Evolutionary conservation across 2,888 invertebrate species (phyloP).

Genomic region (Pteria penguin): DNA sequence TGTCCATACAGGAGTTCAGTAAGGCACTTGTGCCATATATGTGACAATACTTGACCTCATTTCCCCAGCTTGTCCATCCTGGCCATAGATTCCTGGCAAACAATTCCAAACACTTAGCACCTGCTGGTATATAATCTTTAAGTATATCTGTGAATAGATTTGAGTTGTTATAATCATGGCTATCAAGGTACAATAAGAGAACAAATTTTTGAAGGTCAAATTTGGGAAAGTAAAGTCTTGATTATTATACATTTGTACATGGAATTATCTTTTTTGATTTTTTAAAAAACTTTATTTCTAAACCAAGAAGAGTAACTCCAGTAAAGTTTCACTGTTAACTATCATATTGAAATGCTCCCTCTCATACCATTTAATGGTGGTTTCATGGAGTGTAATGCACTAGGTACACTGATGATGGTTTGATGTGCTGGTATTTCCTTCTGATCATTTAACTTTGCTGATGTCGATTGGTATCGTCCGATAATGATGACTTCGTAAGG

Average conservation of each 20-base stretch:
- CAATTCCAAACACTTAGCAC: constrained; percentile 89
- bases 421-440: constrained; percentile 80
- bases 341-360: too few relatives aligned
- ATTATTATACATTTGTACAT: too few relatives aligned
- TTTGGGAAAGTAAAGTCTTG: too few relatives aligned
- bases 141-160: constrained; percentile 84
- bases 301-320: too few relatives aligned
- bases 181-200: not conserved
- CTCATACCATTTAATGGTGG: constrained; percentile 91
- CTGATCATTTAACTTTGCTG: not conserved
- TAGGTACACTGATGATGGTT: constrained; percentile 91
- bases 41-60: too few relatives aligned
- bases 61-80: constrained; percentile 91
- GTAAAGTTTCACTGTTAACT: too few relatives aligned
- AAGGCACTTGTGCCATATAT: too few relatives aligned
- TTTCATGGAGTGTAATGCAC: constrained; percentile 96
- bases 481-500: constrained; percentile 92
- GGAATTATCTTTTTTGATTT: too few relatives aligned
- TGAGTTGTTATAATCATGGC: not conserved
- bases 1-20: too few relatives aligned
- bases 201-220: too few relatives aligned
- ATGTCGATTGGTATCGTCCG: constrained; percentile 71
- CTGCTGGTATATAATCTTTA: constrained; percentile 82
- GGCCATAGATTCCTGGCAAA: constrained; percentile 95
- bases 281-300: too few relatives aligned